Conservation (phyloP, 2,797 vertebrate genomes). For the Sphenodon punctatus region DNA sequence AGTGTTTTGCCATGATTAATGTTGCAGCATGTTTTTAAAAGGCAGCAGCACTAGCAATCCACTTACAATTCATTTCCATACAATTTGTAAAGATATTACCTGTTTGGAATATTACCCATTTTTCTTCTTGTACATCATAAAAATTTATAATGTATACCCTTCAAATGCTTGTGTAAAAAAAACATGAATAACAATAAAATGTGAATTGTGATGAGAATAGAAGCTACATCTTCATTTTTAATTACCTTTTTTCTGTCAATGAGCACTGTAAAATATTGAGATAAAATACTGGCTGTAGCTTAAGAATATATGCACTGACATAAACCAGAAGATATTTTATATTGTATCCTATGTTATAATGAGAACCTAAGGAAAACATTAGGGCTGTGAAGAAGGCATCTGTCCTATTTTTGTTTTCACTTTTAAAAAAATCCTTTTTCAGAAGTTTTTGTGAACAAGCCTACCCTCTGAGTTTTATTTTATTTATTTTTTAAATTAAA, state of each 20-base stretch:
- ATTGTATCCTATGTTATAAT: not conserved
- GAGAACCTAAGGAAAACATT: not conserved
- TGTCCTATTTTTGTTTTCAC: no score
- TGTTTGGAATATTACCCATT: constrained; percentile 45
- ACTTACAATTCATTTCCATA: constrained; percentile 47
- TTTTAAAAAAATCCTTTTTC: no score
- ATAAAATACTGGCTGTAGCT: constrained; percentile 4
- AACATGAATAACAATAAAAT: constrained; percentile 45
- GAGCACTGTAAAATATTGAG: constrained; percentile 15
- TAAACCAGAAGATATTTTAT: not conserved
- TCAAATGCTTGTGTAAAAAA: constrained; percentile 29
- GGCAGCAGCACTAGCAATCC: not conserved
- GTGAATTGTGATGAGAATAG: constrained; percentile 38
- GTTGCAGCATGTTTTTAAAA: constrained; percentile 20
- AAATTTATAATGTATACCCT: constrained; percentile 60
- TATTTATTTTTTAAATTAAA: no score
- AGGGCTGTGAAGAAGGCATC: constrained; percentile 19
- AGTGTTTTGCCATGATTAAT: constrained; percentile 1
- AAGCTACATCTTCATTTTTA: constrained; percentile 46
- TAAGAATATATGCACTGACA: not conserved
- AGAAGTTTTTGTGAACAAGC: no score
- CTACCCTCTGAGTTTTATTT: no score
- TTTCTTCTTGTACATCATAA: constrained; percentile 59
- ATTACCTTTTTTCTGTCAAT: constrained; percentile 34
- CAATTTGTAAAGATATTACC: constrained; percentile 48